Evolutionary conservation across 1,140 invertebrate species (phyloP).

Genomic region (Papilio aristodemus): DNA sequence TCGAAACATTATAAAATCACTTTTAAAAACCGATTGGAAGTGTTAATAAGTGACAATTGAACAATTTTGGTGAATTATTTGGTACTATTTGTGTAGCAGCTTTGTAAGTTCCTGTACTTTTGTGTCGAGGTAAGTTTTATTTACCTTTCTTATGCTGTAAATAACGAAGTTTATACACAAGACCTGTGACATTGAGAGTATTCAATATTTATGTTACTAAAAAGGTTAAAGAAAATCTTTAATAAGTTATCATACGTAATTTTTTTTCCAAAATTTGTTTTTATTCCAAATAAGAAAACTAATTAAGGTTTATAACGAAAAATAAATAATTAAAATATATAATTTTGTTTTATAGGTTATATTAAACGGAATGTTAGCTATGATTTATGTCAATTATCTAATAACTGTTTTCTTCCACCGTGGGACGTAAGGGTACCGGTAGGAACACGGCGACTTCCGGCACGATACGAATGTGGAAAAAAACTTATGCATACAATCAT

Average conservation of each 20-base stretch:
- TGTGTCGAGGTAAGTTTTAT: conserved; percentile 26
- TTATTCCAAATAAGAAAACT: no score
- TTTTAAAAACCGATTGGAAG: conserved; percentile 34
- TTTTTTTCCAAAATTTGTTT: no score
- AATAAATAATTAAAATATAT: no score
- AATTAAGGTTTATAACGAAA: no score
- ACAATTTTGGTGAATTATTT: neutral
- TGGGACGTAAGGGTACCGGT: conserved; percentile 33
- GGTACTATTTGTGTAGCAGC: conserved; percentile 17
- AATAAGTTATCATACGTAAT: no score
- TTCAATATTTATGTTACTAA: no score
- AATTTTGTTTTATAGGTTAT: neutral
- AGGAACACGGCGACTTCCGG: conserved; percentile 31
- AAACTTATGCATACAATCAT: conserved; percentile 15
- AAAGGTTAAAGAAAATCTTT: no score
- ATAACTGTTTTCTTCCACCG: conserved; percentile 32
- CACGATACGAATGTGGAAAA: conserved; percentile 20
- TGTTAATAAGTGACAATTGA: conserved; percentile 37
- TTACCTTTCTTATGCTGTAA: conserved; percentile 23
- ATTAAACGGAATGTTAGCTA: conserved; percentile 10
- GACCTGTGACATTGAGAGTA: neutral
- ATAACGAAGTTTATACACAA: neutral
- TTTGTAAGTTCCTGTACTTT: conserved; percentile 7
- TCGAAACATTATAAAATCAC: conserved; percentile 44
- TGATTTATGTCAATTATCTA: conserved; percentile 30